Conservation (phyloP, 2,888 invertebrate genomes). For the Euproctis similis region DNA sequence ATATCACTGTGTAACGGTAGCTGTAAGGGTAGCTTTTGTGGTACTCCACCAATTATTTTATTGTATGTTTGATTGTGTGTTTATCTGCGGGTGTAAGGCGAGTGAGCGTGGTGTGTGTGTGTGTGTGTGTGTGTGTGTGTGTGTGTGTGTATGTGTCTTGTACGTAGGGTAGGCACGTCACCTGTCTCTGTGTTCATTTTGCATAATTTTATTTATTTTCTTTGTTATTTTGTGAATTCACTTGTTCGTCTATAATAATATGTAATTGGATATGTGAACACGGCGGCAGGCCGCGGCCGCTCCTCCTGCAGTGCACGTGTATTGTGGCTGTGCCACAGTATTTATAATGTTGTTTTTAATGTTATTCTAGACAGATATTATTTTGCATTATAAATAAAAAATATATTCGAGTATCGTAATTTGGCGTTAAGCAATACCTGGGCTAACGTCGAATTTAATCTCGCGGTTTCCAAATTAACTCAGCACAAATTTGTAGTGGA, state of each 20-base stretch:
- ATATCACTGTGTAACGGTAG: constrained; percentile 20
- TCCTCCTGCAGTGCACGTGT: too few relatives aligned
- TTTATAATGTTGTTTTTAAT: constrained; percentile 42
- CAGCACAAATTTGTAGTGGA: too few relatives aligned
- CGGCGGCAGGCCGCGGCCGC: too few relatives aligned
- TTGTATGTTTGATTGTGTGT: constrained; percentile 3
- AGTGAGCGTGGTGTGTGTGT: neutral
- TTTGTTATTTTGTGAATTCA: too few relatives aligned
- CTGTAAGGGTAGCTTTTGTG: constrained; percentile 22
- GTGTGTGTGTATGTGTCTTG: constrained; percentile 6
- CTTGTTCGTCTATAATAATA: too few relatives aligned
- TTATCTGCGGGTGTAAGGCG: neutral
- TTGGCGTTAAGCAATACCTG: too few relatives aligned
- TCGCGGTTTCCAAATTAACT: too few relatives aligned
- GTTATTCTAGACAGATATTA: constrained; percentile 55
- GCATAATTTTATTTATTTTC: too few relatives aligned
- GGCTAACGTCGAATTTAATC: too few relatives aligned
- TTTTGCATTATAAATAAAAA: constrained; percentile 32
- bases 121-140: constrained; percentile 10
- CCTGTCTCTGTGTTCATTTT: too few relatives aligned
- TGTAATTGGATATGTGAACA: too few relatives aligned
- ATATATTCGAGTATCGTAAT: constrained; percentile 10
- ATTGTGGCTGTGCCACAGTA: constrained; percentile 10
- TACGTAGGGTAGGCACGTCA: too few relatives aligned
- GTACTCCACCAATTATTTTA: constrained; percentile 3